phyloP scores from a whole-genome alignment of 2,888 invertebrate species.

The Eustalomyia histrio region DNA sequence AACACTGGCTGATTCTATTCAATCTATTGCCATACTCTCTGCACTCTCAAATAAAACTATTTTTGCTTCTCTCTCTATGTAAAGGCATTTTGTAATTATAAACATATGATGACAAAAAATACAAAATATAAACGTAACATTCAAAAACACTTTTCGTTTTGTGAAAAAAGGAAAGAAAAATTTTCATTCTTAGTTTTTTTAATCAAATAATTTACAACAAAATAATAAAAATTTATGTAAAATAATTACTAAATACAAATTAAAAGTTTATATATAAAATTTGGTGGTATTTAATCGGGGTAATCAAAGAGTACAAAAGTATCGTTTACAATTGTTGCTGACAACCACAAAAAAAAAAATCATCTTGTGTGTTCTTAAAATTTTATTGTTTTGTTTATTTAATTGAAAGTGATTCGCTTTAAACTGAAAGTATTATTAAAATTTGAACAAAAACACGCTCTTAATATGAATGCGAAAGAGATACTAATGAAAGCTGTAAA shows the following conservation, averaged over 20 bases:
- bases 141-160: neutral
- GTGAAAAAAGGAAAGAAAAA: neutral
- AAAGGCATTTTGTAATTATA: no score
- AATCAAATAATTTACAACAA: neutral
- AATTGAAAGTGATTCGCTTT: neutral
- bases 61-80: no score
- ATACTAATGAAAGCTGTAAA: constrained; percentile 75
- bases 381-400: neutral
- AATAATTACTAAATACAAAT: neutral
- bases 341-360: neutral
- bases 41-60: no score
- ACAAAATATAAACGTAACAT: no score
- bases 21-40: no score
- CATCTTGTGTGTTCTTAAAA: neutral
- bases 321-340: neutral
- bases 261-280: neutral
- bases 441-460: neutral
- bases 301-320: neutral
- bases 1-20: no score
- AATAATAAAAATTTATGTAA: neutral
- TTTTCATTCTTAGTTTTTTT: neutral
- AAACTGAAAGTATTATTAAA: neutral
- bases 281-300: neutral
- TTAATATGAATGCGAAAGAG: constrained; percentile 72
- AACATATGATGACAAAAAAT: no score